Evolutionary conservation across 2,113 vertebrate species (phyloP).

Genomic region (Syngnathus scovelli): DNA sequence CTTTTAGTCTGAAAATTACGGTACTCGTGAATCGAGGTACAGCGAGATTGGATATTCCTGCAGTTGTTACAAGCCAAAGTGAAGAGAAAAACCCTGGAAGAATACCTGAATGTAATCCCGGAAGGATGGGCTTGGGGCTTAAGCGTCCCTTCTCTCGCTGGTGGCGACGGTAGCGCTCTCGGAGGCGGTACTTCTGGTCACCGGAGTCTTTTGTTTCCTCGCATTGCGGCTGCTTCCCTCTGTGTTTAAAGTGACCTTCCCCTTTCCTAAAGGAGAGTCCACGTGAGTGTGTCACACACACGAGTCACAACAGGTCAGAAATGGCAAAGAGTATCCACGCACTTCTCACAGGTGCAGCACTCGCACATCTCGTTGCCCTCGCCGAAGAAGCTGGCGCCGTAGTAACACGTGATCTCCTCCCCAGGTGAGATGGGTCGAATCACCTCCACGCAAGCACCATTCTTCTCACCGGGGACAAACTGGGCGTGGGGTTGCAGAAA

Average conservation of each 20-base stretch:
- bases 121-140: slow-evolving; percentile 37
- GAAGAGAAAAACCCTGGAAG: slow-evolving; percentile 28
- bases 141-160: slow-evolving; percentile 68
- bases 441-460: slow-evolving; percentile 83
- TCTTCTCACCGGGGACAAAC: slow-evolving; percentile 83
- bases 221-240: slow-evolving; percentile 58
- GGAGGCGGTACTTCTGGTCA: slow-evolving; percentile 79
- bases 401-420: slow-evolving; percentile 92
- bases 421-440: slow-evolving; percentile 84
- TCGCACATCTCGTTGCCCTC: slow-evolving; percentile 92
- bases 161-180: slow-evolving; percentile 80
- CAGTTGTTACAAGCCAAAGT: neutral
- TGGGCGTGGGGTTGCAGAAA: slow-evolving; percentile 43
- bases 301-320: neutral
- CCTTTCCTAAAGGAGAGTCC: slow-evolving; percentile 70
- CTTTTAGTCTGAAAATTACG: no score
- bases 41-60: neutral
- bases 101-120: slow-evolving; percentile 63
- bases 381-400: slow-evolving; percentile 88
- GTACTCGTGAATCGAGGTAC: neutral
- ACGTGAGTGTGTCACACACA: neutral
- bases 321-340: slow-evolving; percentile 24
- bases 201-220: slow-evolving; percentile 61
- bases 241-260: slow-evolving; percentile 78
- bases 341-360: slow-evolving; percentile 92